Evolutionary conservation across 2,797 vertebrate genomes (phyloP), one percentile per base, ranked within the genome.

Genomic region (Decapterus maruadsi): DNA sequence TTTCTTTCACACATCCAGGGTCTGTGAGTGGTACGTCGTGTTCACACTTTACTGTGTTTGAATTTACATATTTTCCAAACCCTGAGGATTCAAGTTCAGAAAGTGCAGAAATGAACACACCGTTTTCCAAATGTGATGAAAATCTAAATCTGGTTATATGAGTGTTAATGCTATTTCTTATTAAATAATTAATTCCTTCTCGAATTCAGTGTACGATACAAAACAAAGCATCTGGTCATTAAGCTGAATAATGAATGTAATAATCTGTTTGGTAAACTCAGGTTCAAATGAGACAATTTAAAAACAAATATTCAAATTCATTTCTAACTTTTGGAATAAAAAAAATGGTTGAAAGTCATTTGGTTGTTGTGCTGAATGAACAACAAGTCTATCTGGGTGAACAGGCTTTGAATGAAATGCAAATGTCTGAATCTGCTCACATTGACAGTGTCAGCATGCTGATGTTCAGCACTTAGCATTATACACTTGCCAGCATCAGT

Each of bases 1-100:
- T 77, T 67, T 74, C 26, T 59, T 77, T 75, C 29, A 60, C 61
- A 71, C 51, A 77, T 38, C 2, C 36, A 45, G 29, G 2, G 38
- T 34, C 17, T 20, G 26, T 26, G 42, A 34, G 6, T 22, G 31
- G 11, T 60, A 59, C 10, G 51, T 20, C 50, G 40, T 43, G 48
- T 51, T 57, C 20, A 67, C 29, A 71, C 31, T 19, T 13, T 0
- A 13, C 13, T 34, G 34, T 5, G 7, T 45, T 2, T 19, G 10
- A 29, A 26, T 13, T 58, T 9, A 40, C 4, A 57, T 22, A 46
- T 12, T 19, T 74, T 17, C 10, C 6, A 13, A 29, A 80, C 38
- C 45, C 46, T 6, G 43, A 50, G 40, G n/a, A 8, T 7, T 31
- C 13, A 22, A 22, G n/a, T 38, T 65, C 54, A 42, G n/a, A n/a